A percentile compares a stretch with the other conserved stretches of the same genome.
Evolutionary conservation across 2,888 invertebrate genomes (phyloP).

Genomic region (Lithophane semibrunnea): DNA sequence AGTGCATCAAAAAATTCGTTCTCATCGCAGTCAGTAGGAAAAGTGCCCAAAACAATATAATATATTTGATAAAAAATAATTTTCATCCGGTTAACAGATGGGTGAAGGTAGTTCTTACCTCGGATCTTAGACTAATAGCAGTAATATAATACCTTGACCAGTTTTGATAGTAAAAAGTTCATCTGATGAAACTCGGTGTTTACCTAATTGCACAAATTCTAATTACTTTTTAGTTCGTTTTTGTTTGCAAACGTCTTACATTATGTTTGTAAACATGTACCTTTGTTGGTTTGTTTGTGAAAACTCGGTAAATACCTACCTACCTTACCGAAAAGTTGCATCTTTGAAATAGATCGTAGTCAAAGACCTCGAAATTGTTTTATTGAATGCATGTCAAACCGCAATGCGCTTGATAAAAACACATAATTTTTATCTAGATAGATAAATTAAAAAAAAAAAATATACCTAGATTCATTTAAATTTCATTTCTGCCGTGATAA

Average conservation of each 20-base stretch:
- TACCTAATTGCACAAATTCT: background rate
- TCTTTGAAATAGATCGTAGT: background rate
- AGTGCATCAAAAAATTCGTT: too few species aligned
- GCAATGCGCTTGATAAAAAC: background rate
- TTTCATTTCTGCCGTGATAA: background rate
- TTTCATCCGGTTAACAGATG: too few species aligned
- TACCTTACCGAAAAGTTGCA: background rate
- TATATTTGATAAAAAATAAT: too few species aligned
- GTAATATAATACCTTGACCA: background rate
- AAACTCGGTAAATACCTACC: too few species aligned
- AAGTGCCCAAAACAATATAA: too few species aligned
- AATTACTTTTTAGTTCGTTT: background rate
- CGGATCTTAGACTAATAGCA: too few species aligned
- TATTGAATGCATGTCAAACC: background rate
- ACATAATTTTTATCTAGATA: background rate
- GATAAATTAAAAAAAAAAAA: too few species aligned
- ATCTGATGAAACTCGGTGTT: background rate
- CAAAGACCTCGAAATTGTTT: background rate
- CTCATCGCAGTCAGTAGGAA: too few species aligned
- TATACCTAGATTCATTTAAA: background rate
- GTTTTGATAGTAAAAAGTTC: background rate
- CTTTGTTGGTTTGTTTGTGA: background rate
- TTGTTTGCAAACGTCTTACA: background rate
- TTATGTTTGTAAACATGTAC: background rate
- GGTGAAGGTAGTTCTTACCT: too few species aligned